These are phyloP conservation scores for Apodemus sylvaticus DNA, from an alignment of 2,113 vertebrate genomes.

Conservation along the genomic window DNA sequence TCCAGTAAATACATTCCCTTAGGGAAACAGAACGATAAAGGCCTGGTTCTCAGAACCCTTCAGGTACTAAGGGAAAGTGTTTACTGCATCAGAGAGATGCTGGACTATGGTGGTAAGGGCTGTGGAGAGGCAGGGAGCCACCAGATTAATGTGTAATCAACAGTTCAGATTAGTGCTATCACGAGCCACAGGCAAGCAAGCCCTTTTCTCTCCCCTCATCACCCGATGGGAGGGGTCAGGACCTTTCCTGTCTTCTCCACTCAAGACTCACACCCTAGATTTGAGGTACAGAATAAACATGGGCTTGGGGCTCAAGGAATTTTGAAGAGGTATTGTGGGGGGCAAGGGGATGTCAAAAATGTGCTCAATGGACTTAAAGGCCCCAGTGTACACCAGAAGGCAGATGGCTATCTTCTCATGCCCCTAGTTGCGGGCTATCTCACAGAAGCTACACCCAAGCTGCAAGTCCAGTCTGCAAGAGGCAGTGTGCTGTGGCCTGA, in stretches of 20 bases:
- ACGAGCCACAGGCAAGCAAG: background rate
- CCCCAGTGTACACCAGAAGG: background rate
- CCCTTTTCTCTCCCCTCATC: background rate
- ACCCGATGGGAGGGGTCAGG: background rate
- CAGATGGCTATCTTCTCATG: background rate
- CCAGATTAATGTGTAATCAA: background rate
- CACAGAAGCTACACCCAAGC: background rate
- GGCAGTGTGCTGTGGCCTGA: background rate
- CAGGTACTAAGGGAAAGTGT: background rate
- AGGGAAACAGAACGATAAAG: background rate
- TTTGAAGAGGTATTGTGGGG: background rate
- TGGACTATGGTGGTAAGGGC: background rate
- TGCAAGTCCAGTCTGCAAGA: background rate
- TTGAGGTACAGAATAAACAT: background rate
- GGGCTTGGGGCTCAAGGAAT: background rate
- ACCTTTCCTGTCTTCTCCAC: background rate
- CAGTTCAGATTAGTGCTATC: rapidly evolving
- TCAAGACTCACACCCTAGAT: background rate
- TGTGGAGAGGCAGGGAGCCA: background rate
- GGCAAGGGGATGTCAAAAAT: background rate
- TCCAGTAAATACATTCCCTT: background rate
- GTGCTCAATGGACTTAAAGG: background rate
- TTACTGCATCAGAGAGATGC: background rate
- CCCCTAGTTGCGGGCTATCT: background rate
- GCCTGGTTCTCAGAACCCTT: background rate